These are phyloP conservation scores for Atta texana DNA, from an alignment of 1,140 invertebrate genomes.

Conservation along the genomic window DNA sequence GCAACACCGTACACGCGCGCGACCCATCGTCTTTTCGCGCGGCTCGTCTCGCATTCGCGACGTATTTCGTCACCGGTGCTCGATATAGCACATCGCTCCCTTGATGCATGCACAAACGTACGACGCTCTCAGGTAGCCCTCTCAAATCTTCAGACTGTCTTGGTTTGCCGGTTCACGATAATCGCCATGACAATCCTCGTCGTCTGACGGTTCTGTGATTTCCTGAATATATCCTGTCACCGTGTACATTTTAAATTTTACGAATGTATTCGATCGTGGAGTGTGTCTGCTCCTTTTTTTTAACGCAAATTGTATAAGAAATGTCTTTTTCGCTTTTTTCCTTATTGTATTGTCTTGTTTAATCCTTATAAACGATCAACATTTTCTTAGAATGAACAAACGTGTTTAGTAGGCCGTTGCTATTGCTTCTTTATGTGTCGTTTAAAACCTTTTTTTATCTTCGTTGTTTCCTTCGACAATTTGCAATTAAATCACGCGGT, in stretches of 20 bases:
- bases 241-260: slow-evolving; percentile 32
- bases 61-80: slow-evolving; percentile 13
- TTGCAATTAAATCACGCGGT: background rate
- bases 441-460: slow-evolving; percentile 2
- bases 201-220: background rate
- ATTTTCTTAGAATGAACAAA: background rate
- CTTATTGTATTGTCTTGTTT: background rate
- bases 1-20: background rate
- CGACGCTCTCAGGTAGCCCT: background rate
- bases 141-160: background rate
- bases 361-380: background rate
- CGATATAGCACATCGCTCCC: background rate
- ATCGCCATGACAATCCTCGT: slow-evolving; percentile 66
- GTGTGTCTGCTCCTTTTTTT: background rate
- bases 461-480: background rate
- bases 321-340: background rate
- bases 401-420: background rate
- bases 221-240: background rate
- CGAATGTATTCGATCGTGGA: slow-evolving; percentile 1
- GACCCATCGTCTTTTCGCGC: too few species aligned
- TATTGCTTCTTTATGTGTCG: background rate
- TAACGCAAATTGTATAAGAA: background rate
- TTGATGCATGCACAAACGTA: background rate
- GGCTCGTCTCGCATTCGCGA: background rate
- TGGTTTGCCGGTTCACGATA: slow-evolving; percentile 18